A percentile compares a stretch with the other conserved stretches of the same genome.
These are phyloP conservation scores for Dicycla oo DNA, from an alignment of 2,888 invertebrate genomes.

Conservation along the genomic window DNA sequence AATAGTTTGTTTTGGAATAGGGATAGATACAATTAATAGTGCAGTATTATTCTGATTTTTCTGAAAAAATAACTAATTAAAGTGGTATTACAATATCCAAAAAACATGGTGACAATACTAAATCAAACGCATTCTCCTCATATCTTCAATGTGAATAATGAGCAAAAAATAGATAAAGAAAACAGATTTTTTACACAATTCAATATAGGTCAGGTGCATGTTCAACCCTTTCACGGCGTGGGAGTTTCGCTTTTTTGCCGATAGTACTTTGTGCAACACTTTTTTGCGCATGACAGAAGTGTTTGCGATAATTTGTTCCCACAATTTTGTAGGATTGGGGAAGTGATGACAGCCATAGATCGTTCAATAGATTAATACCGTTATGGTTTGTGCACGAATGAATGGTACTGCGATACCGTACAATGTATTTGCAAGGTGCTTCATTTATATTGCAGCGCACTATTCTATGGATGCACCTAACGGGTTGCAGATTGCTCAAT, in stretches of 20 bases:
- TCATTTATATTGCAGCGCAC: constrained; percentile 45
- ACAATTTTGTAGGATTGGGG: constrained; percentile 83
- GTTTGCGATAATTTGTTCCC: constrained; percentile 91
- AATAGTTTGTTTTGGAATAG: background rate
- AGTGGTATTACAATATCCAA: background rate
- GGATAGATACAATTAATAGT: background rate
- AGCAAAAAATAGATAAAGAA: constrained; percentile 85
- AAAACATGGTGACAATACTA: constrained; percentile 72
- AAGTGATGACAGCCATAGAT: constrained; percentile 88
- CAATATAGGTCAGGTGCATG: constrained; percentile 90
- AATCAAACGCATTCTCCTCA: constrained; percentile 76
- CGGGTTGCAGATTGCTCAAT: constrained; percentile 51
- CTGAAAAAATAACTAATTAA: background rate
- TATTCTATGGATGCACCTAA: constrained; percentile 44
- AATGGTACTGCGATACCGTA: constrained; percentile 61
- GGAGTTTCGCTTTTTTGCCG: constrained; percentile 83
- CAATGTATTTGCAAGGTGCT: constrained; percentile 65
- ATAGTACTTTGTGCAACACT: constrained; percentile 82
- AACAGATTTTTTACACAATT: constrained; percentile 79
- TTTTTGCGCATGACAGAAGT: constrained; percentile 83
- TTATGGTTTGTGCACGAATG: constrained; percentile 71
- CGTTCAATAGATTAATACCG: constrained; percentile 79
- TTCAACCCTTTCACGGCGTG: constrained; percentile 89
- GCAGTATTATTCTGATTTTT: background rate
- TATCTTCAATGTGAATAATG: constrained; percentile 81